Evolutionary conservation across 2,888 invertebrate genomes (phyloP).

Genomic region (Nineta flava): DNA sequence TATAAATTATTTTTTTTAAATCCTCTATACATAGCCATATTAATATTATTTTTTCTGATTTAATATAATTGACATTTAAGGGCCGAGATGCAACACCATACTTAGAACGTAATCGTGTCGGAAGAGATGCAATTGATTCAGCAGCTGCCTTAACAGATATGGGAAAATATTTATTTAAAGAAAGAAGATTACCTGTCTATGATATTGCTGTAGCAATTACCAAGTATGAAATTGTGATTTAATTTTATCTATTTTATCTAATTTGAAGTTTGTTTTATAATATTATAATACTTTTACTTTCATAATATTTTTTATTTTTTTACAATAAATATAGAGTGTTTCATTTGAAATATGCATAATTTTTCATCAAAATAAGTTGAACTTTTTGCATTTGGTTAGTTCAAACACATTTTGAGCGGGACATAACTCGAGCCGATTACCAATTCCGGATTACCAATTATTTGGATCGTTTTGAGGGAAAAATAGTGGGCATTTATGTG

Average conservation of each 20-base stretch:
- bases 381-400: too few species aligned
- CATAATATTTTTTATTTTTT: background rate
- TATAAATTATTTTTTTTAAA: too few species aligned
- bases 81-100: conserved; percentile 91
- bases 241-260: background rate
- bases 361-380: too few species aligned
- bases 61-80: conserved; percentile 30
- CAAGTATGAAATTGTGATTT: conserved; percentile 52
- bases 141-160: conserved; percentile 90
- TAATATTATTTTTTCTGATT: conserved; percentile 4
- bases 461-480: too few species aligned
- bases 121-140: conserved; percentile 86
- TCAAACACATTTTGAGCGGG: too few species aligned
- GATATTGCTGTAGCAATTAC: conserved; percentile 92
- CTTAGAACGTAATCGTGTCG: conserved; percentile 82
- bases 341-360: too few species aligned
- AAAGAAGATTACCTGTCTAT: conserved; percentile 84
- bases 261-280: too few species aligned
- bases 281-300: background rate
- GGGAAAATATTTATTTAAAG: conserved; percentile 93
- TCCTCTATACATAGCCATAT: background rate
- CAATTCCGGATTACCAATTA: too few species aligned
- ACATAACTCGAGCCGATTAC: too few species aligned
- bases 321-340: too few species aligned
- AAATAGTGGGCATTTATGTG: too few species aligned